phyloP scores from a whole-genome alignment of 1,140 invertebrate genomes.

The Cydia amplana region DNA sequence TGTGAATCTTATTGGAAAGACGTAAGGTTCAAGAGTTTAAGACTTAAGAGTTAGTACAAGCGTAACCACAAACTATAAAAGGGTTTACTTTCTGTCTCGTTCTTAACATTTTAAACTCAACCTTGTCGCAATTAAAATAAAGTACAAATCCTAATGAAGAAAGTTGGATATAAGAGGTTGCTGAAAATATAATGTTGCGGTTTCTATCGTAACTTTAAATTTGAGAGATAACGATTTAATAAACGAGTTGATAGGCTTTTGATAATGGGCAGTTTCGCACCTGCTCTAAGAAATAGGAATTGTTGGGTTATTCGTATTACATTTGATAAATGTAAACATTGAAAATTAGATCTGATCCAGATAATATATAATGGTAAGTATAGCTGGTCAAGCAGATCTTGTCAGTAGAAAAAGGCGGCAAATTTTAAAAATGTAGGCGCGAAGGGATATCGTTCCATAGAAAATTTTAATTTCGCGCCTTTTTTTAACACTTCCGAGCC shows the following conservation, averaged over 20 bases:
- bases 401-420: too few relatives aligned
- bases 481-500: too few relatives aligned
- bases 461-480: too few relatives aligned
- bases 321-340: background rate
- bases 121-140: background rate
- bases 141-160: background rate
- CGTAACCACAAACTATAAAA: background rate
- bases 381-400: too few relatives aligned
- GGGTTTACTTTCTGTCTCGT: background rate
- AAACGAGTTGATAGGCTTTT: slow-evolving; percentile 3
- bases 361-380: too few relatives aligned
- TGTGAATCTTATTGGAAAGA: too few relatives aligned
- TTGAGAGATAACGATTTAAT: background rate
- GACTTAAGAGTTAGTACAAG: background rate
- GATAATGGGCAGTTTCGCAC: slow-evolving; percentile 28
- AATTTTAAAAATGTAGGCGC: too few relatives aligned
- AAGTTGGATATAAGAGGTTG: background rate
- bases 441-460: too few relatives aligned
- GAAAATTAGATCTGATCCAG: background rate
- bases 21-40: too few relatives aligned
- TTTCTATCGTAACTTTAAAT: slow-evolving; percentile 14
- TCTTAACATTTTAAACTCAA: background rate
- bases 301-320: background rate
- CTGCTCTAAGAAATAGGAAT: slow-evolving; percentile 10
- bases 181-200: background rate